Evolutionary conservation across 2,797 vertebrate genomes (phyloP), one percentile per base, ranked within the genome.

Genomic region (Tinamus major): DNA sequence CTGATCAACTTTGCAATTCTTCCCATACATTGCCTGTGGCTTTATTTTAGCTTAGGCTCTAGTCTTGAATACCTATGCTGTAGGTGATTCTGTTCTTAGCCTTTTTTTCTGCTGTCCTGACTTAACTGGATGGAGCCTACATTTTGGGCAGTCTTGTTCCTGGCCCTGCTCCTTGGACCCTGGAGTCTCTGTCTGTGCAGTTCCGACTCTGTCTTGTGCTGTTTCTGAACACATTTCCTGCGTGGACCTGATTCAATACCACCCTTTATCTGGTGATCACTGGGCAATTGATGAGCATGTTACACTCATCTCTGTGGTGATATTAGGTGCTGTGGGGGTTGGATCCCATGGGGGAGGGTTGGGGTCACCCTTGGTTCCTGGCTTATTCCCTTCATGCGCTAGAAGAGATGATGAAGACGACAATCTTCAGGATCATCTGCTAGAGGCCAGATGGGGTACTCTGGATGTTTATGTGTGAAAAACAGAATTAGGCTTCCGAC

Each of bases 51-150:
- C n/a, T 59, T 21, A 59, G 51, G 17, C 3, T 6, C 24, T 62
- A 27, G 17, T 17, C 5, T 26, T 39, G 29, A 24, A 5, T 55
- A 31, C 1, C n/a, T 59, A 1, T 1, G 0, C 5, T n/a, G 3
- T 1, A 35, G 13, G 5, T 29, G 23, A 31, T 41, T 1, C 29
- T 61, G n/a, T 18, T 56, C 3, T 58, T 56, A 18, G 29, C 6
- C 10, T 46, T 64, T 74, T 84, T 35, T 56, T 18, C 5, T 37
- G 16, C 21, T 79, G 29, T 13, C 7, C 27, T 72, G 49, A 10
- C 2, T 70, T 63, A n/a, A 31, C 6, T 67, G 24, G 35, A 19
- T 87, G 56, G 33, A 33, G 6, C 44, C 33, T 44, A 3, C 6
- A 3, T 9, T 83, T 13, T 15, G 63, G 18, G 6, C 59, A 44